A percentile compares a stretch with the other conserved stretches of the same genome.
phyloP scores from a whole-genome alignment of 2,888 invertebrate genomes.

The Cataglyphis rosenhaueri region DNA sequence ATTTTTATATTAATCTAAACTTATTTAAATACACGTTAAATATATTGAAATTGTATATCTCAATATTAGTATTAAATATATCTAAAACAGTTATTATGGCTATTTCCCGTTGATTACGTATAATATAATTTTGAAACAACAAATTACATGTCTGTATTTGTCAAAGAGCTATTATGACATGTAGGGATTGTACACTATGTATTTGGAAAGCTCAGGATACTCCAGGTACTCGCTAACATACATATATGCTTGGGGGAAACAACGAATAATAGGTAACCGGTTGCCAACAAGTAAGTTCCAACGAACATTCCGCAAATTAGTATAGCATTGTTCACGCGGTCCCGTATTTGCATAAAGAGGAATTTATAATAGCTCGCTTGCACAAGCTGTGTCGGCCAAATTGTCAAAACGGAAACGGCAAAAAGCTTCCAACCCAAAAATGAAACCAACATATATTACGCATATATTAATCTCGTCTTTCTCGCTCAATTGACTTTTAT shows the following conservation, averaged over 20 bases:
- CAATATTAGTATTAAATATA: not conserved
- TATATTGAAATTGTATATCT: too few species aligned
- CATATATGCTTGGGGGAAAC: conserved; percentile 36
- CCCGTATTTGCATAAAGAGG: conserved; percentile 50
- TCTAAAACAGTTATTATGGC: not conserved
- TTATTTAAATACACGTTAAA: too few species aligned
- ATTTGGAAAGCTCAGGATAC: conserved; percentile 25
- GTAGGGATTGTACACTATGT: conserved; percentile 2
- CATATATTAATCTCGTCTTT: not conserved
- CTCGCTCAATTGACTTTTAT: not conserved
- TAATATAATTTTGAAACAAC: not conserved
- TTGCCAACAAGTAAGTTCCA: conserved; percentile 50
- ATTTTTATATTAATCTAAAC: not conserved
- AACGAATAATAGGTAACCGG: conserved; percentile 36
- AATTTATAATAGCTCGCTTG: conserved; percentile 50
- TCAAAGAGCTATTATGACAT: conserved; percentile 22
- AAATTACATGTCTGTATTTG: not conserved
- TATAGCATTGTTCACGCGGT: conserved; percentile 45
- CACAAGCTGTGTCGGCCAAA: conserved; percentile 13
- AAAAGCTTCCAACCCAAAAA: not conserved
- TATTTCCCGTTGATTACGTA: not conserved
- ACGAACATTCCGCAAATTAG: conserved; percentile 52
- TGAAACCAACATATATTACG: not conserved
- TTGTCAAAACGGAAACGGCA: conserved; percentile 20
- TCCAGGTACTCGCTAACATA: conserved; percentile 26